Percentiles rank a stretch among this genome's conserved stretches.
Conservation (phyloP, 2,113 vertebrate genomes). For the Manacus vitellinus region DNA sequence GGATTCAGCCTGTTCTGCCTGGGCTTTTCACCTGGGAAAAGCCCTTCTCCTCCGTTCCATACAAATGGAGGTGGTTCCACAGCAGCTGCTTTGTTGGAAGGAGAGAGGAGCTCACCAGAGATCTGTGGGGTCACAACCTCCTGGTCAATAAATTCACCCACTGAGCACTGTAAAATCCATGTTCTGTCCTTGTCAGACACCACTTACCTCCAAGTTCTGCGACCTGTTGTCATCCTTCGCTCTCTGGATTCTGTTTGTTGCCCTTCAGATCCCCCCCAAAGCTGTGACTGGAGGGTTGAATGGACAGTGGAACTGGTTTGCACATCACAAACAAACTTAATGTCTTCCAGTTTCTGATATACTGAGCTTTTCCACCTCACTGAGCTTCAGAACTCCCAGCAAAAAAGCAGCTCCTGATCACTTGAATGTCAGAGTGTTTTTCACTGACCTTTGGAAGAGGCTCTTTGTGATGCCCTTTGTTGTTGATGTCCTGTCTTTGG, state of each 20-base stretch:
- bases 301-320: not conserved
- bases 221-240: accelerated
- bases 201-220: not conserved
- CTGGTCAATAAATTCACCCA: not conserved
- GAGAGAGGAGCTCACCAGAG: not conserved
- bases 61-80: not conserved
- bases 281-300: not conserved
- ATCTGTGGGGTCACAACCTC: not conserved
- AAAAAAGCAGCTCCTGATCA: not conserved
- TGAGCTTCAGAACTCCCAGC: not conserved
- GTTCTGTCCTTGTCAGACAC: not conserved
- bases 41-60: not conserved
- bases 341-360: not conserved
- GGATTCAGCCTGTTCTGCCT: not conserved
- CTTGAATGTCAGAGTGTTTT: not conserved
- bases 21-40: not conserved
- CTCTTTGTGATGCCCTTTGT: not conserved
- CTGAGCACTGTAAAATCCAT: not conserved
- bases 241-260: not conserved
- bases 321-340: not conserved
- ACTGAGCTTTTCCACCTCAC: not conserved
- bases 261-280: not conserved
- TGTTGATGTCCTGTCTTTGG: not conserved
- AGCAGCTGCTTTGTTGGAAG: not conserved
- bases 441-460: not conserved